Percentiles rank a stretch among this genome's conserved stretches.
Conservation (phyloP, 2,797 vertebrate genomes). For the Enteromius fasciolatus region DNA sequence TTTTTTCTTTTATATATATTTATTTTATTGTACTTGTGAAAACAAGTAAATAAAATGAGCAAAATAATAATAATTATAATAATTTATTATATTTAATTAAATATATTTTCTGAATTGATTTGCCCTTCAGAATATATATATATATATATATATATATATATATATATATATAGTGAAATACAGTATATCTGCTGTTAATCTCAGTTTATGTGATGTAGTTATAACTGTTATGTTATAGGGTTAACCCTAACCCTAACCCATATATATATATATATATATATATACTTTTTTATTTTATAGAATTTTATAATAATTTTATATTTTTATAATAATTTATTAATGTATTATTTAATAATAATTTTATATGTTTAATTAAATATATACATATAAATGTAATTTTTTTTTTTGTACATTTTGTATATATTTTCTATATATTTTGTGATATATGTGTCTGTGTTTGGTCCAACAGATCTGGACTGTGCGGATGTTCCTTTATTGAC, state of each 20-base stretch:
- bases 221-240: too few species aligned
- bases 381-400: too few species aligned
- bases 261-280: too few species aligned
- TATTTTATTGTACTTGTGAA: background rate
- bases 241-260: too few species aligned
- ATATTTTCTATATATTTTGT: too few species aligned
- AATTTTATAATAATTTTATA: too few species aligned
- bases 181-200: background rate
- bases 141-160: conserved; percentile 25
- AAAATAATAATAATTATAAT: background rate
- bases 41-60: background rate
- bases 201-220: background rate
- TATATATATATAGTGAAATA: background rate
- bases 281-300: too few species aligned
- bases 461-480: conserved; percentile 91
- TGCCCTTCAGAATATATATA: background rate
- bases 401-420: too few species aligned
- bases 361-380: too few species aligned
- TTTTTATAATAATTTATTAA: too few species aligned
- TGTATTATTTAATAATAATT: too few species aligned
- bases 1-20: background rate
- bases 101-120: background rate
- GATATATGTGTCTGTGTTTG: conserved; percentile 50
- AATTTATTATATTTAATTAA: background rate
- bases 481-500: conserved; percentile 94